These are phyloP conservation scores for Nyctereutes procyonoides DNA, from an alignment of 2,113 vertebrate species.

Conservation along the genomic window DNA sequence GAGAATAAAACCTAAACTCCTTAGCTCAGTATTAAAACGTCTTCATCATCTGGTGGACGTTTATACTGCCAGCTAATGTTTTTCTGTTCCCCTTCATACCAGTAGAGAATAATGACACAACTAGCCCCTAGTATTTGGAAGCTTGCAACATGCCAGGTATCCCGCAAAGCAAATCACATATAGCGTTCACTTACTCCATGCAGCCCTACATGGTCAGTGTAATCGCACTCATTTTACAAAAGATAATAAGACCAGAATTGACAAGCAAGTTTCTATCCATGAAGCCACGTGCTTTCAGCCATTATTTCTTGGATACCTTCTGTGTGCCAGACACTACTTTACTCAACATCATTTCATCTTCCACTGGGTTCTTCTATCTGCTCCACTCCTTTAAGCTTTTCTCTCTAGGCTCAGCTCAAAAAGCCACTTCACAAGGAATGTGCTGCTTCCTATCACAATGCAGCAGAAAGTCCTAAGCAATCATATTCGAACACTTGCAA, in stretches of 20 bases:
- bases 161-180: background rate
- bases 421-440: background rate
- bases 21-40: background rate
- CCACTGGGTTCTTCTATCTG: background rate
- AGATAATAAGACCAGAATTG: background rate
- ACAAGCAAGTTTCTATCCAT: background rate
- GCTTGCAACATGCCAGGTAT: background rate
- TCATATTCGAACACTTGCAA: fast-evolving
- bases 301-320: background rate
- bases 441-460: background rate
- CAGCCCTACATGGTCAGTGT: background rate
- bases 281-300: background rate
- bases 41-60: background rate
- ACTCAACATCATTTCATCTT: background rate
- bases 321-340: background rate
- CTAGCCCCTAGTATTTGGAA: background rate
- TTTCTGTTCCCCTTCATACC: background rate
- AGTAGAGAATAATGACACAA: background rate
- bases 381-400: too few relatives aligned
- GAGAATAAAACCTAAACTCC: background rate
- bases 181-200: background rate
- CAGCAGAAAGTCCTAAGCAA: background rate
- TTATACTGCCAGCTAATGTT: background rate
- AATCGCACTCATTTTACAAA: background rate
- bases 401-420: background rate